A percentile compares a stretch with the other conserved stretches of the same genome.
Conservation (phyloP, 1,140 invertebrate species). For the Ceratitis capitata region DNA sequence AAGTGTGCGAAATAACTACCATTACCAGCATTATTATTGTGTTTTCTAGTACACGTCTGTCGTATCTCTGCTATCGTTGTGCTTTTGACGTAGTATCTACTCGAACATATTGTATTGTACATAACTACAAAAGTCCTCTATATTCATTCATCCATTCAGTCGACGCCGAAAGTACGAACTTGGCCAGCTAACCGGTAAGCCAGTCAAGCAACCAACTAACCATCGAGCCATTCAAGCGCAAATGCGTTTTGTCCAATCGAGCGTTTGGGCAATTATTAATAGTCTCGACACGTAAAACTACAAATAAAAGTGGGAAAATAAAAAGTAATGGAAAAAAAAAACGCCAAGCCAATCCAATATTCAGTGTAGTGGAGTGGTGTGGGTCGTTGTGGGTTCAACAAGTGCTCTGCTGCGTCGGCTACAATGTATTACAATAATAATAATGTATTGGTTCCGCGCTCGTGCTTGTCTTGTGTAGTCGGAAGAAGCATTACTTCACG, state of each 20-base stretch:
- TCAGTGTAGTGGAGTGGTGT: not conserved
- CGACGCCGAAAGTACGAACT: not conserved
- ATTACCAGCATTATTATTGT: constrained; percentile 15
- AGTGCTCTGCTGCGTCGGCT: not conserved
- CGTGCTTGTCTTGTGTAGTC: not conserved
- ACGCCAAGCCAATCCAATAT: not conserved
- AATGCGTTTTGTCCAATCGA: constrained; percentile 23
- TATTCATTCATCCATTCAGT: not conserved
- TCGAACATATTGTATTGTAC: not conserved
- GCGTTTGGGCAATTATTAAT: constrained; percentile 35
- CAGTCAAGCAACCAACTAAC: not conserved
- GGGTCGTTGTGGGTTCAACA: not conserved
- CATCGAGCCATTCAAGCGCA: not conserved
- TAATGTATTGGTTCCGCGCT: not conserved
- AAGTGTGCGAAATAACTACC: constrained; percentile 32
- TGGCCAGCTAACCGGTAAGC: not conserved
- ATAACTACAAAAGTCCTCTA: too few relatives aligned
- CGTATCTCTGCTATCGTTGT: not conserved
- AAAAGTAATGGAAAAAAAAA: not conserved
- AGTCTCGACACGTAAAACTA: constrained; percentile 25
- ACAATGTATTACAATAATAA: too few relatives aligned
- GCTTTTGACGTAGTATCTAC: not conserved
- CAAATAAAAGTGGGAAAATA: constrained; percentile 24
- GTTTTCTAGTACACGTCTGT: not conserved
- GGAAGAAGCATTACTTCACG: not conserved